Evolutionary conservation across 2,888 invertebrate species (phyloP).

Genomic region (Saturnia pavonia): DNA sequence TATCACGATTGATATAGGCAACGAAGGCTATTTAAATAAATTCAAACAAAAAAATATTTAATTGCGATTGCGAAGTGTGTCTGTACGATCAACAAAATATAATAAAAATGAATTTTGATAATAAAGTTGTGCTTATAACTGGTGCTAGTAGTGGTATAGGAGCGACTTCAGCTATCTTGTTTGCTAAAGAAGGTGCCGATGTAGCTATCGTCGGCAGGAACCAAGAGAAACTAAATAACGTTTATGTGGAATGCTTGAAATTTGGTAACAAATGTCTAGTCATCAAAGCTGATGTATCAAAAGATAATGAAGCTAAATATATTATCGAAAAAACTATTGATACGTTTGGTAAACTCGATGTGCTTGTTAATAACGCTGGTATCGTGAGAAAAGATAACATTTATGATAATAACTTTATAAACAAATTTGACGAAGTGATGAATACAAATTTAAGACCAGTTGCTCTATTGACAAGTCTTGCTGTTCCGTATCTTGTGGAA

Average conservation of each 20-base stretch:
- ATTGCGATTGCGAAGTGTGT: not conserved
- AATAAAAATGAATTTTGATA: conserved; percentile 33
- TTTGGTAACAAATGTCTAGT: not conserved
- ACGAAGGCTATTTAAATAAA: not conserved
- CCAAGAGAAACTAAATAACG: conserved; percentile 28
- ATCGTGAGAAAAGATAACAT: conserved; percentile 3
- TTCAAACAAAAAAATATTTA: not conserved
- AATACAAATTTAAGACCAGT: not conserved
- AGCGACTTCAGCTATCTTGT: conserved; percentile 32
- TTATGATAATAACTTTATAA: not conserved
- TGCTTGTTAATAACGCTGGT: conserved; percentile 28
- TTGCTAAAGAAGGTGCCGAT: conserved; percentile 34
- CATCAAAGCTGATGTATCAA: conserved; percentile 24
- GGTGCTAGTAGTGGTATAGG: conserved; percentile 41
- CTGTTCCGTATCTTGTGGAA: not conserved
- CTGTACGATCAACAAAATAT: not conserved
- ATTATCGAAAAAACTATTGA: conserved; percentile 20
- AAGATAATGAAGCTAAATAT: not conserved
- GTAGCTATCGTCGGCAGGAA: conserved; percentile 39
- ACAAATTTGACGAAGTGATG: conserved; percentile 3
- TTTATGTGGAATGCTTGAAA: not conserved
- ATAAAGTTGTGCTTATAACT: conserved; percentile 37
- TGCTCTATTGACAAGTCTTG: not conserved
- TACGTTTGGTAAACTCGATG: conserved; percentile 23
- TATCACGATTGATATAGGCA: not conserved